Evolutionary conservation across 1,140 invertebrate genomes (phyloP), one percentile per base, ranked within the genome.

Genomic region (Teleogryllus occipitalis): DNA sequence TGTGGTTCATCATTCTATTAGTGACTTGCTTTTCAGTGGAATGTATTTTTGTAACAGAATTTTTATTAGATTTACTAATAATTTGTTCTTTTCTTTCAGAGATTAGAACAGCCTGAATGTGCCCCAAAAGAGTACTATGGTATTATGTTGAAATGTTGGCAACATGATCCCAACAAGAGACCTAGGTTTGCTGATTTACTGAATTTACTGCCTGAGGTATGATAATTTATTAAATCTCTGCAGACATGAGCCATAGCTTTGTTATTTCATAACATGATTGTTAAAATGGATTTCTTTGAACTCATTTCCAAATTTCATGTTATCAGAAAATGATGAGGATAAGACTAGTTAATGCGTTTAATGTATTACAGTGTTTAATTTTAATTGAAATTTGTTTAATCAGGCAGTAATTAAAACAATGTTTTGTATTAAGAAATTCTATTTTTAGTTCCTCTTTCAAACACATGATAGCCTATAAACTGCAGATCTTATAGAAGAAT

Each of bases 121-220:
- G 99, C 98, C 87, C 97, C 98, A 0, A 92, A 93, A 80, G 96
- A 97, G 39, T 97, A 97, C 86, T 99, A 97, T 84, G 88, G 90
- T 8, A 86, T 98, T 14, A 99, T 99, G 97, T 88, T 93, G 75
- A 94, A 97, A 84, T 99, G 97, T 85, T 99, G 98, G 98, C 91
- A 94, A 78, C 96, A 98, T 83, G 95, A 99, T 81, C 92, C 96
- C 0, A 88, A 89, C n/a, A 91, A 94, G 81, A 87, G 98, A 80
- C 98, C 98, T 0, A 95, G 93, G 76, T 99, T 99, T 86, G 90
- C 92, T 76, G 95, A 98, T 82, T 89, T 99, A 5, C 91, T 93
- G 75, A 88, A 90, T 8, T 87, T 92, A 21, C 87, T 99, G 81
- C 94, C 94, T 0, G 95, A 97, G 83, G 89, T 92, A 85, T 85